phyloP scores from a whole-genome alignment of 2,797 vertebrate species.

The Premnoplex brunnescens region DNA sequence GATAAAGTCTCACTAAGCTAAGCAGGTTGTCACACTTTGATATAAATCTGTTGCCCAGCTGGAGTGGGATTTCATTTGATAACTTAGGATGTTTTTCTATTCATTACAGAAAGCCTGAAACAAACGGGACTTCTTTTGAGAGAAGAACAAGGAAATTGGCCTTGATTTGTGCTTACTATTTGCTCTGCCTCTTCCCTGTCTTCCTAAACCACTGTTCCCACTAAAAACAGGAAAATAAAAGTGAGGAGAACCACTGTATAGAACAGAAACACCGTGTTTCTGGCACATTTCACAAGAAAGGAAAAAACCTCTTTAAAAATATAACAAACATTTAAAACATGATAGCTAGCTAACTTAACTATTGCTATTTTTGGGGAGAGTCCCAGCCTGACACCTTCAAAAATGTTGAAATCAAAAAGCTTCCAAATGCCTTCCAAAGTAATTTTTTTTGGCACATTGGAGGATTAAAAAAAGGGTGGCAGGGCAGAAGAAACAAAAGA shows the following conservation, averaged over 20 bases:
- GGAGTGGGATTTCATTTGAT: not conserved
- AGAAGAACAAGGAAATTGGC: not conserved
- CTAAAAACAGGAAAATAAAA: not conserved
- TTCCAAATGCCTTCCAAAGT: slow-evolving; percentile 61
- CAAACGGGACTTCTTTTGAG: not conserved
- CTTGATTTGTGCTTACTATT: not conserved
- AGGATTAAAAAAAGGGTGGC: not conserved
- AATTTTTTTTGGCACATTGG: slow-evolving; percentile 23
- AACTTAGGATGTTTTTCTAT: not conserved
- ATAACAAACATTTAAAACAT: slow-evolving; percentile 59
- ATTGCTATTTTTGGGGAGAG: slow-evolving; percentile 67
- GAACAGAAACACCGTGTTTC: slow-evolving; percentile 18
- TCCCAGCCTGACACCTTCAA: slow-evolving; percentile 67
- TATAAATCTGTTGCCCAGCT: not conserved
- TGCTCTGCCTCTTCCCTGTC: not conserved
- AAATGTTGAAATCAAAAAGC: slow-evolving; percentile 49
- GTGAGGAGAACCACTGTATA: not conserved
- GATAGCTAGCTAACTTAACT: slow-evolving; percentile 60
- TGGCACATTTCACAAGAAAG: slow-evolving; percentile 36
- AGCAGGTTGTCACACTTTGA: not conserved
- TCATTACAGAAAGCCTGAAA: not conserved
- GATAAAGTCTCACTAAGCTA: not conserved
- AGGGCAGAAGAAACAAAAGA: not conserved
- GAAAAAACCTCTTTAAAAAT: slow-evolving; percentile 51
- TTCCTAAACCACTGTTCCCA: not conserved